These are phyloP conservation scores for Leucoraja erinaceus DNA, from an alignment of 2,113 vertebrate species.

Conservation along the genomic window DNA sequence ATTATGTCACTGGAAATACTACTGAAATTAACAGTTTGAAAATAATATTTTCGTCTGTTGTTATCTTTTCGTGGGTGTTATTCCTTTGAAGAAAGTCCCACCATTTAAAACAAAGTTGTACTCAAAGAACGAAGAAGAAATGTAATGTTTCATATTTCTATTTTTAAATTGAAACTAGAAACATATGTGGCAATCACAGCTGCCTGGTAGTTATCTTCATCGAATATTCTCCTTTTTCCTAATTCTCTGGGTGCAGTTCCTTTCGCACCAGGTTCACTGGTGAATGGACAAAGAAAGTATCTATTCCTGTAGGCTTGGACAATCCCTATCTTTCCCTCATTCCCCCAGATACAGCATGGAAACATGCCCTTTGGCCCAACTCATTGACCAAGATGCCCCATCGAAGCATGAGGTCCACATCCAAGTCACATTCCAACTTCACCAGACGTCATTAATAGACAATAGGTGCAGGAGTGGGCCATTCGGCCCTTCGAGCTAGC, in stretches of 20 bases:
- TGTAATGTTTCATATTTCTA: neutral
- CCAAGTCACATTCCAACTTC: too few relatives aligned
- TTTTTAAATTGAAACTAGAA: neutral
- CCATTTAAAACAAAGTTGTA: neutral
- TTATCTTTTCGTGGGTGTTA: neutral
- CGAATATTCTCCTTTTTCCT: neutral
- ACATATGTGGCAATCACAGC: too few relatives aligned
- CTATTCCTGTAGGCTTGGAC: neutral
- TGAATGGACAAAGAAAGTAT: neutral
- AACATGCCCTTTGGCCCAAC: too few relatives aligned
- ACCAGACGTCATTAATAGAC: too few relatives aligned
- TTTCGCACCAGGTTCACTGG: neutral
- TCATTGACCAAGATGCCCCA: too few relatives aligned
- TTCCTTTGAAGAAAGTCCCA: neutral
- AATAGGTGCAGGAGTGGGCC: too few relatives aligned
- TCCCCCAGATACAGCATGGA: too few relatives aligned
- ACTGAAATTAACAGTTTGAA: neutral
- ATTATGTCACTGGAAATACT: neutral
- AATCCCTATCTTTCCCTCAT: neutral
- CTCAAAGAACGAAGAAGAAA: neutral
- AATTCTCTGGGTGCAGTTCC: neutral
- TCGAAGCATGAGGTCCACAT: too few relatives aligned
- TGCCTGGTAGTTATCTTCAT: neutral
- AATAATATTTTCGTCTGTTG: neutral
- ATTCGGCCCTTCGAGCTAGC: too few relatives aligned